These are phyloP conservation scores for Hydrolagus colliei DNA, from an alignment of 2,797 vertebrate species.

Conservation along the genomic window DNA sequence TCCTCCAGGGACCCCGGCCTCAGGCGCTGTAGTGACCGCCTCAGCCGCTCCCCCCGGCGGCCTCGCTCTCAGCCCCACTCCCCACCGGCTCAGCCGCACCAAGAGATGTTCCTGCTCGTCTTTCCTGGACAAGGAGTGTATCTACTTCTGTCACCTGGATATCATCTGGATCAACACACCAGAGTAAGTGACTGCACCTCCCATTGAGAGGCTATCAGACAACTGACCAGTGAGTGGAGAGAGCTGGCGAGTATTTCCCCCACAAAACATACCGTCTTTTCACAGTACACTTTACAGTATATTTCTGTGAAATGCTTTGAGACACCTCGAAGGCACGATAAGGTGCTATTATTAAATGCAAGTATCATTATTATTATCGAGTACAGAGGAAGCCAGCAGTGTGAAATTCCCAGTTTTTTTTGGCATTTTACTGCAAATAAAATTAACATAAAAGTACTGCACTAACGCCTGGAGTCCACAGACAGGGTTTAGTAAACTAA, in stretches of 20 bases:
- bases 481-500: no score
- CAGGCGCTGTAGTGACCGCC: constrained; percentile 37
- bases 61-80: constrained; percentile 33
- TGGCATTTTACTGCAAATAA: no score
- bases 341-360: no score
- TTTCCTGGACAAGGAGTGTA: constrained; percentile 87
- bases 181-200: constrained; percentile 64
- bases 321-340: no score
- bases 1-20: background rate
- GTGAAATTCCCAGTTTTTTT: no score
- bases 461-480: no score
- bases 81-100: constrained; percentile 55
- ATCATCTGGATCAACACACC: constrained; percentile 98
- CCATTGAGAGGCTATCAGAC: background rate
- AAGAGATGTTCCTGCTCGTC: constrained; percentile 88
- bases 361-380: no score
- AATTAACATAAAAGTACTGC: no score
- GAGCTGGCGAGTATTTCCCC: background rate
- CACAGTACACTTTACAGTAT: no score
- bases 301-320: no score
- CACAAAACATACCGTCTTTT: background rate
- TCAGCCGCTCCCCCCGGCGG: constrained; percentile 38
- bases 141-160: constrained; percentile 96
- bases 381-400: no score
- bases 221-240: background rate